These are phyloP conservation scores for Shinisaurus crocodilurus DNA, from an alignment of 2,113 vertebrate species.

Conservation along the genomic window DNA sequence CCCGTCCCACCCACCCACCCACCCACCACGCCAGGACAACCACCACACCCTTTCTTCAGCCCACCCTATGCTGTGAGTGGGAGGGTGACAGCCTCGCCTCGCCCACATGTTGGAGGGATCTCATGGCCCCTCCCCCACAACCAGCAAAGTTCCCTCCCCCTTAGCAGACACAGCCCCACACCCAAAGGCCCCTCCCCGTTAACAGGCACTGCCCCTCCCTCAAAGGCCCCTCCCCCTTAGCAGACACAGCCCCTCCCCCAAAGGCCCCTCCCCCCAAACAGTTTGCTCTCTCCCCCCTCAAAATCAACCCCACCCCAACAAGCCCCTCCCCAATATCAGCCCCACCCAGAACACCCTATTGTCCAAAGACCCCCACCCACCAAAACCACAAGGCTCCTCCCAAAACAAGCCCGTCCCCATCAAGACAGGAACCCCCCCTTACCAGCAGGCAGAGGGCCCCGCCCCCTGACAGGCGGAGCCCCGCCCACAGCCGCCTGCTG, in stretches of 20 bases:
- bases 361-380: not conserved
- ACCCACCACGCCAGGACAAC: no score
- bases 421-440: not conserved
- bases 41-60: no score
- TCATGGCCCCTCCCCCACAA: no score
- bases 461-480: not conserved
- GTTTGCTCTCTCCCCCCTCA: not conserved
- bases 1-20: no score
- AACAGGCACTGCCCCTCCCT: not conserved
- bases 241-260: not conserved
- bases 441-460: not conserved
- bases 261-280: no score
- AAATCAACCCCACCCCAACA: not conserved
- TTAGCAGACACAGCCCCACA: not conserved
- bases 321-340: not conserved
- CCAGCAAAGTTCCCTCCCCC: not conserved
- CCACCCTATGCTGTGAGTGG: no score
- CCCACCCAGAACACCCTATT: not conserved
- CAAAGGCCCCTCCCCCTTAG: not conserved
- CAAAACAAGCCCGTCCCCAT: not conserved
- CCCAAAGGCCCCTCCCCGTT: no score
- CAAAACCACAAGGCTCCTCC: not conserved
- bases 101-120: no score
- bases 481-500: conserved; percentile 4
- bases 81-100: no score